phyloP scores from a whole-genome alignment of 2,888 invertebrate genomes.

The Eupeodes luniger region DNA sequence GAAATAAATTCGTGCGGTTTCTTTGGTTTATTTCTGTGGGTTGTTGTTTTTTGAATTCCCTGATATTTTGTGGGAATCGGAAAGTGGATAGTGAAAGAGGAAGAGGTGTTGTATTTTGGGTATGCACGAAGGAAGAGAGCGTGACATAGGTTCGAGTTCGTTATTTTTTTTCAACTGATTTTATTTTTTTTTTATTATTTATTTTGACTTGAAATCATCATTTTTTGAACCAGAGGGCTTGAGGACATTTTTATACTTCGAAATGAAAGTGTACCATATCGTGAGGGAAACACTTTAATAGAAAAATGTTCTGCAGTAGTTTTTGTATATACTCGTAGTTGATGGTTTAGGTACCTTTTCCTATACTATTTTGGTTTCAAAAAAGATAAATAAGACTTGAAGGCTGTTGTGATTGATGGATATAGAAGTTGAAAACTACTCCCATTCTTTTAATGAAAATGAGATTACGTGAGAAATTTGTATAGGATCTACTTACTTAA shows the following conservation, averaged over 20 bases:
- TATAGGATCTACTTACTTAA: slow-evolving; percentile 11
- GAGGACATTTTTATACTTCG: neutral
- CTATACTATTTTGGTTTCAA: slow-evolving; percentile 17
- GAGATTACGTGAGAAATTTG: slow-evolving; percentile 21
- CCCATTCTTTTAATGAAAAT: slow-evolving; percentile 1
- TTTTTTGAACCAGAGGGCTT: slow-evolving; percentile 7
- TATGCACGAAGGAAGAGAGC: slow-evolving; percentile 7
- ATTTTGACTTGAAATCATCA: slow-evolving; percentile 56
- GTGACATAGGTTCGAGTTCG: slow-evolving; percentile 51
- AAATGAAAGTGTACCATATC: slow-evolving; percentile 40
- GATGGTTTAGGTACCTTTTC: neutral
- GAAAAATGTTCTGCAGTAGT: slow-evolving; percentile 73
- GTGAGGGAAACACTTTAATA: slow-evolving; percentile 67
- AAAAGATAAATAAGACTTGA: slow-evolving; percentile 1
- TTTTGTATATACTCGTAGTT: slow-evolving; percentile 50
- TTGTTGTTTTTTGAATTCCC: neutral
- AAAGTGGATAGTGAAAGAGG: slow-evolving; percentile 21
- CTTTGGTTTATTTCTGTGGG: slow-evolving; percentile 67
- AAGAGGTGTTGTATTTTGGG: neutral
- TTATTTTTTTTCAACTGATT: slow-evolving; percentile 32
- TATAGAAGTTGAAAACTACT: neutral
- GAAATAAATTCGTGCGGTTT: slow-evolving; percentile 76
- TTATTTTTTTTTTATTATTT: slow-evolving; percentile 42
- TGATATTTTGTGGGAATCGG: slow-evolving; percentile 1
- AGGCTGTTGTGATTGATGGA: slow-evolving; percentile 40